A percentile compares a stretch with the other conserved stretches of the same genome.
Evolutionary conservation across 2,797 vertebrate species (phyloP).

Genomic region (Carapus acus): DNA sequence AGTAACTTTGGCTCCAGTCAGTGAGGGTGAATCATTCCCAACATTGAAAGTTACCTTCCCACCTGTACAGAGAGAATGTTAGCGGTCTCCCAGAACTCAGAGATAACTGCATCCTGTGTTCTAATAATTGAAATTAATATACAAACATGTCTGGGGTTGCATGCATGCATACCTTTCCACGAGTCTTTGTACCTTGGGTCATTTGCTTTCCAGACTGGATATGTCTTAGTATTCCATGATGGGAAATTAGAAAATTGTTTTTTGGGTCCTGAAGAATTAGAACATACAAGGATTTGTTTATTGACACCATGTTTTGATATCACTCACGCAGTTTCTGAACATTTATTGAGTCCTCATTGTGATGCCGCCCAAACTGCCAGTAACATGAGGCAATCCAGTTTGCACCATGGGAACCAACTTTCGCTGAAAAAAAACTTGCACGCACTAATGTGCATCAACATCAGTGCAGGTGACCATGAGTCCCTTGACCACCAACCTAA

Average conservation of each 20-base stretch:
- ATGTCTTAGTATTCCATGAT: constrained; percentile 78
- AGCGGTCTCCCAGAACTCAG: too few relatives aligned
- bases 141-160: background rate
- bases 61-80: constrained; percentile 60
- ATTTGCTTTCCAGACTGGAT: constrained; percentile 79
- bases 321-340: too few relatives aligned
- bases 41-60: constrained; percentile 80
- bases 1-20: constrained; percentile 80
- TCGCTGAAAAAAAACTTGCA: too few relatives aligned
- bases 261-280: constrained; percentile 65
- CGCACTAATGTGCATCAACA: too few relatives aligned
- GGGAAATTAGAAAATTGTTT: constrained; percentile 66
- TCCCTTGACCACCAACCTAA: background rate
- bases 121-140: background rate
- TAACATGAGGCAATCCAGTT: background rate
- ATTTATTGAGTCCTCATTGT: too few relatives aligned
- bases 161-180: constrained; percentile 78
- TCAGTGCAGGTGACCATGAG: constrained; percentile 5
- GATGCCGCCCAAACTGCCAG: too few relatives aligned
- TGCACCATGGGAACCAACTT: too few relatives aligned
- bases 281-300: background rate
- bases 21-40: constrained; percentile 84
- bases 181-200: constrained; percentile 66
- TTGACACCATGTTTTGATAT: constrained; percentile 2
- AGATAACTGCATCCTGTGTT: background rate